Evolutionary conservation across 2,888 invertebrate species (phyloP), one percentile per base, ranked within the genome.

Genomic region (Luperina nickerlii): DNA sequence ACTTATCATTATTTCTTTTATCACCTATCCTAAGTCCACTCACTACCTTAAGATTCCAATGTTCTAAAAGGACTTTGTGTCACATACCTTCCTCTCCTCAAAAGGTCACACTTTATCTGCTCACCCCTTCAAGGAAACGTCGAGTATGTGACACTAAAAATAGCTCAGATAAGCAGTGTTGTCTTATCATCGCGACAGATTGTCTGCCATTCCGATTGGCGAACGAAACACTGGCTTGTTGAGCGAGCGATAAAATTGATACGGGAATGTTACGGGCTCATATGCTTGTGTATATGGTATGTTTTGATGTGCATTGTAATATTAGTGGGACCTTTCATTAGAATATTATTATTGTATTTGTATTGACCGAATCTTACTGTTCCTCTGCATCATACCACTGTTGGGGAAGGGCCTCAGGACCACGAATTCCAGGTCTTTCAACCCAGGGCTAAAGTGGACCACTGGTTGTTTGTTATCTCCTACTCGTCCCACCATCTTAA

Each of bases 141-240:
- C 82, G 78, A 67, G 81, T 79, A 85, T 82, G 79, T 76, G 78
- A 67, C 76, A 88, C 89, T 90, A 89, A 89, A 91, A 89, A 91
- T 91, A 90, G 87, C 68, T 82, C 71, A 81, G 89, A 89, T 90
- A 90, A 89, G 86, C 76, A 81, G 78, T 80, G 79, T 81, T 83
- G 81, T 73, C 90, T 92, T 92, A 92, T 92, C 92, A 73, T 8
- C 79, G 89, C 91, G 92, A 88, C 92, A 83, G 89, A 91, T 90
- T 91, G 92, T 92, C 92, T 92, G 89, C 86, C 86, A 79, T 78
- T 79, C 70, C 90, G 88, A 91, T 92, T 90, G 90, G 87, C 86
- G 83, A 79, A 81, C 84, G 82, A 84, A 86, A 45, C 79, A 88
- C 87, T 74, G 67, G 76, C 83, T 78, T 82, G 84, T 86, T 81